A percentile compares a stretch with the other conserved stretches of the same genome.
Conservation (phyloP, 2,888 invertebrate species). For the Ectemnius continuus region DNA sequence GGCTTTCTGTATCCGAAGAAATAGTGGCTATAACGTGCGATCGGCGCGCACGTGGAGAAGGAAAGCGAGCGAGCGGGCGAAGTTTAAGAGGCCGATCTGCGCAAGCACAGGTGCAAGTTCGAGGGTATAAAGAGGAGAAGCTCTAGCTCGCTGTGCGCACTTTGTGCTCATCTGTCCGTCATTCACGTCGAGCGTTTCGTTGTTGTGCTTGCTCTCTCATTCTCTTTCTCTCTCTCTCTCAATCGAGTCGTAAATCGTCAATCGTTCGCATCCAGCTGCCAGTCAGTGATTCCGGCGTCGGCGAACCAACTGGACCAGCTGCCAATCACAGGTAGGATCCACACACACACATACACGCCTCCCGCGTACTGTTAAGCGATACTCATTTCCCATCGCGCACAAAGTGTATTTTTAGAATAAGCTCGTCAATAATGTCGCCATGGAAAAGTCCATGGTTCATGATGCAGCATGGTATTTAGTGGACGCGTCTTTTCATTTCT, state of each 20-base stretch:
- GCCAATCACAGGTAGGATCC: slow-evolving; percentile 10
- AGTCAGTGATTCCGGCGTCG: neutral
- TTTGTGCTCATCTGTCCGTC: slow-evolving; percentile 71
- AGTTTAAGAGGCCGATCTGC: slow-evolving; percentile 62
- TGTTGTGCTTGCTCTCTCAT: neutral
- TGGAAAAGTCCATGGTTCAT: too few species aligned
- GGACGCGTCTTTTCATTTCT: too few species aligned
- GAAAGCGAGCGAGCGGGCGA: slow-evolving; percentile 44
- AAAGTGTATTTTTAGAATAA: too few species aligned
- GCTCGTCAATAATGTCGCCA: too few species aligned
- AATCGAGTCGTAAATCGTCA: neutral
- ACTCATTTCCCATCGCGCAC: too few species aligned
- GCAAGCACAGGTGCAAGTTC: slow-evolving; percentile 74
- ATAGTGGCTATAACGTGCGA: neutral
- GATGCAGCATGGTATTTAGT: too few species aligned
- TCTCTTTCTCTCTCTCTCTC: slow-evolving; percentile 11
- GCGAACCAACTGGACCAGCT: neutral
- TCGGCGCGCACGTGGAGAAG: slow-evolving; percentile 45
- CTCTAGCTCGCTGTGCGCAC: slow-evolving; percentile 69
- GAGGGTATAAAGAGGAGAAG: slow-evolving; percentile 73
- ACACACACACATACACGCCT: too few species aligned
- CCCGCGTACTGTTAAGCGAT: too few species aligned
- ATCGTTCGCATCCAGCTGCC: neutral
- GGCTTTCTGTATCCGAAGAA: too few species aligned
- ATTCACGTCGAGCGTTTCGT: slow-evolving; percentile 58